Evolutionary conservation across 2,113 vertebrate species (phyloP).

Genomic region (Picathartes gymnocephalus): DNA sequence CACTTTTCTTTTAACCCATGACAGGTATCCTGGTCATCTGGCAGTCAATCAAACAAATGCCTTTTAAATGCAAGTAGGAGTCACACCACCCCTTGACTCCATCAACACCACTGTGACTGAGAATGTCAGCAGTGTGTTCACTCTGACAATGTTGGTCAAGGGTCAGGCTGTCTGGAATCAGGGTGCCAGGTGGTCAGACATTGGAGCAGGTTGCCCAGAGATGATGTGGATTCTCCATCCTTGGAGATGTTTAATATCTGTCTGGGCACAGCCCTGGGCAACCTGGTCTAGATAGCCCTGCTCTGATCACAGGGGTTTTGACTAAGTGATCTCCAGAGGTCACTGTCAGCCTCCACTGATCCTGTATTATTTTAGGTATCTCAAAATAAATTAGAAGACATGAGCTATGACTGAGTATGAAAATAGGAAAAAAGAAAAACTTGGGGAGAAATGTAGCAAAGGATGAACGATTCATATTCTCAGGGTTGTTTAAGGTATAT

Average conservation of each 20-base stretch:
- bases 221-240: too few relatives aligned
- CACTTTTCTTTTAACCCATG: too few relatives aligned
- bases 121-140: background rate
- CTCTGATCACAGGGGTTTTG: background rate
- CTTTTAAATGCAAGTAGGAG: background rate
- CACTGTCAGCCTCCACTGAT: background rate
- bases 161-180: background rate
- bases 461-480: background rate
- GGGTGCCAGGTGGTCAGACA: background rate
- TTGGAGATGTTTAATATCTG: background rate
- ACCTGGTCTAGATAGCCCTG: background rate
- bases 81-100: background rate
- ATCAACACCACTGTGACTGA: background rate
- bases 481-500: background rate
- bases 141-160: rapidly evolving
- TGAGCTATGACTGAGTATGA: background rate
- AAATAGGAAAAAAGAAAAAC: background rate
- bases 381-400: background rate
- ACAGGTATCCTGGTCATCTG: background rate
- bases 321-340: background rate
- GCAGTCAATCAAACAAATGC: background rate
- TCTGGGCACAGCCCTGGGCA: background rate
- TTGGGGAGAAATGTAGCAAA: background rate
- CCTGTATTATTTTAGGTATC: background rate
- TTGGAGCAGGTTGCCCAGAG: background rate